These are phyloP conservation scores for Tipula lateralis DNA, from an alignment of 2,888 invertebrate species.

Conservation along the genomic window DNA sequence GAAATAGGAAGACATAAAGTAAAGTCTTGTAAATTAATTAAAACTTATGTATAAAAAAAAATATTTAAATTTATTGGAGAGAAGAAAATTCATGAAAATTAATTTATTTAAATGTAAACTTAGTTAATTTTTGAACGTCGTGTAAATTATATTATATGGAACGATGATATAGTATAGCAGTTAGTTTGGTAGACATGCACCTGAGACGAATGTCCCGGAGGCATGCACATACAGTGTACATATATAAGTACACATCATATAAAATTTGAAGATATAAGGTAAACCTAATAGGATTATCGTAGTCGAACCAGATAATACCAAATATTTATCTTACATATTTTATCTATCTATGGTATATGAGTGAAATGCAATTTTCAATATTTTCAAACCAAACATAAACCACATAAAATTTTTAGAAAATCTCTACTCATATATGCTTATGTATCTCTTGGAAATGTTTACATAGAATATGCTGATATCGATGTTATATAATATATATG, in stretches of 20 bases:
- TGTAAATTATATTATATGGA: not conserved
- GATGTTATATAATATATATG: not conserved
- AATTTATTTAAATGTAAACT: not conserved
- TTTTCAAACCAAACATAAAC: not conserved
- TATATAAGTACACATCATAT: not conserved
- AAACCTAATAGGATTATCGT: not conserved
- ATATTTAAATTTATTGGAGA: not conserved
- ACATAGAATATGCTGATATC: not conserved
- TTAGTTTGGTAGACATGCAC: not conserved
- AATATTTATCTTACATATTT: not conserved
- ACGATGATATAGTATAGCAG: not conserved
- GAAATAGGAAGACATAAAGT: not conserved
- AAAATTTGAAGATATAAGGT: not conserved
- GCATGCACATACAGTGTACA: not conserved
- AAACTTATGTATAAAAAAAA: too few species aligned
- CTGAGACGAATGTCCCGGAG: not conserved
- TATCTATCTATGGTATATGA: not conserved
- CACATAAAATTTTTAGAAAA: not conserved
- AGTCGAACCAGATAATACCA: not conserved
- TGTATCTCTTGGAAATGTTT: not conserved
- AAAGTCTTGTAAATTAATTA: conserved; percentile 11
- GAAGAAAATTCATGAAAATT: not conserved
- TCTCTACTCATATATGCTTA: not conserved
- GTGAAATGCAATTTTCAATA: conserved; percentile 1
- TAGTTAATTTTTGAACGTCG: not conserved